phyloP scores from a whole-genome alignment of 2,113 vertebrate genomes.

The Pholis gunnellus region DNA sequence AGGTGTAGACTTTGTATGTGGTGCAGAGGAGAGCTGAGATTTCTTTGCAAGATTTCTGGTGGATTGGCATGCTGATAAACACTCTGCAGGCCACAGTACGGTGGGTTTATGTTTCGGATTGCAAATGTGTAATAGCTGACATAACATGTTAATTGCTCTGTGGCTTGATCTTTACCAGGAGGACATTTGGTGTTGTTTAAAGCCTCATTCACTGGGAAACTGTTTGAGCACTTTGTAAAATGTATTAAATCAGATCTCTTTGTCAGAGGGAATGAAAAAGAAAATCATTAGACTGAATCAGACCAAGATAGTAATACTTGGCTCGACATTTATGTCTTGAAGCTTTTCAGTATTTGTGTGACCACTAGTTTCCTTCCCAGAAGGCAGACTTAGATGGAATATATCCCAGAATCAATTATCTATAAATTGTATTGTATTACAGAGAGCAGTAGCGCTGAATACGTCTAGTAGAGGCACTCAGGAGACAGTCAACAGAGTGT shows the following conservation, averaged over 20 bases:
- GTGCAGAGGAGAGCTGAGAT: conserved; percentile 39
- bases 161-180: conserved; percentile 27
- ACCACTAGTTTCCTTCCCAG: conserved; percentile 62
- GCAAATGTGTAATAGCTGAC: conserved; percentile 12
- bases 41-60: conserved; percentile 25
- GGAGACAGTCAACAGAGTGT: conserved; percentile 44
- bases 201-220: conserved; percentile 28
- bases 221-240: conserved; percentile 17
- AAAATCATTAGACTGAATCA: conserved; percentile 42
- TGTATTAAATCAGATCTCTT: conserved; percentile 49
- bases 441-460: conserved; percentile 49
- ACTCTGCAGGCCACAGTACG: neutral
- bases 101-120: conserved; percentile 4
- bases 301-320: conserved; percentile 44
- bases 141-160: conserved; percentile 14
- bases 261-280: conserved; percentile 30
- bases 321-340: conserved; percentile 45
- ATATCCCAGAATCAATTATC: conserved; percentile 73
- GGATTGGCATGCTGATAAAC: conserved; percentile 23
- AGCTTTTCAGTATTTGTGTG: conserved; percentile 62
- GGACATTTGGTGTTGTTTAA: conserved; percentile 44
- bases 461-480: conserved; percentile 28
- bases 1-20: conserved; percentile 51
- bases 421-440: conserved; percentile 61
- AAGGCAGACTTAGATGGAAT: conserved; percentile 63